Conservation (phyloP, 2,888 invertebrate species). For the Plagiodera versicolora region DNA sequence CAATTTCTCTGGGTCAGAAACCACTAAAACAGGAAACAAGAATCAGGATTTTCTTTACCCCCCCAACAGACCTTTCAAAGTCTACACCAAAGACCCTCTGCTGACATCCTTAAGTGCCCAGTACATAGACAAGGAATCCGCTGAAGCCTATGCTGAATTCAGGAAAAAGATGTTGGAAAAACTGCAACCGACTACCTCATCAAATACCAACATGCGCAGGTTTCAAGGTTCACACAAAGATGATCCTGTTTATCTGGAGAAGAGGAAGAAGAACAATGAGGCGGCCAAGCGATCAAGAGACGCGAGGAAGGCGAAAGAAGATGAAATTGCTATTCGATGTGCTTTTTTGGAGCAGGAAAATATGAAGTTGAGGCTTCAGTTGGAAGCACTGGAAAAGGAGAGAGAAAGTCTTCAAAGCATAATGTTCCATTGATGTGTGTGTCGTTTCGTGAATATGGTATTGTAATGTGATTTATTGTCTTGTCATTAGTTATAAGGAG, state of each 20-base stretch:
- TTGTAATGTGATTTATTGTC: conserved; percentile 12
- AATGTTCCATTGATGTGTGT: conserved; percentile 11
- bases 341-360: conserved; percentile 87
- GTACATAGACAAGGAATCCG: conserved; percentile 60
- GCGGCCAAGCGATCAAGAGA: conserved; percentile 95
- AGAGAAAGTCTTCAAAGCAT: conserved; percentile 38
- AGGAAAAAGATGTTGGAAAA: conserved; percentile 69
- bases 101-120: conserved; percentile 60
- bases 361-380: conserved; percentile 63
- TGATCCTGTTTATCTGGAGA: conserved; percentile 85
- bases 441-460: not conserved
- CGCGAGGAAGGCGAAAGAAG: conserved; percentile 85
- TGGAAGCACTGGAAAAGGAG: conserved; percentile 40
- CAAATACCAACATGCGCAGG: conserved; percentile 75
- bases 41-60: not conserved
- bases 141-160: conserved; percentile 72
- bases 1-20: conserved; percentile 31
- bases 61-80: conserved; percentile 66
- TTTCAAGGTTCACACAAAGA: conserved; percentile 36
- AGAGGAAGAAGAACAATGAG: conserved; percentile 88
- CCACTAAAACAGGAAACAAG: conserved; percentile 34
- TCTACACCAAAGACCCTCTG: conserved; percentile 71
- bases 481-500: conserved; percentile 16
- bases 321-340: conserved; percentile 87
- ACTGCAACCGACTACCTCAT: conserved; percentile 59